These are phyloP conservation scores for Cerastoderma edule DNA, from an alignment of 2,888 invertebrate species.

Conservation along the genomic window DNA sequence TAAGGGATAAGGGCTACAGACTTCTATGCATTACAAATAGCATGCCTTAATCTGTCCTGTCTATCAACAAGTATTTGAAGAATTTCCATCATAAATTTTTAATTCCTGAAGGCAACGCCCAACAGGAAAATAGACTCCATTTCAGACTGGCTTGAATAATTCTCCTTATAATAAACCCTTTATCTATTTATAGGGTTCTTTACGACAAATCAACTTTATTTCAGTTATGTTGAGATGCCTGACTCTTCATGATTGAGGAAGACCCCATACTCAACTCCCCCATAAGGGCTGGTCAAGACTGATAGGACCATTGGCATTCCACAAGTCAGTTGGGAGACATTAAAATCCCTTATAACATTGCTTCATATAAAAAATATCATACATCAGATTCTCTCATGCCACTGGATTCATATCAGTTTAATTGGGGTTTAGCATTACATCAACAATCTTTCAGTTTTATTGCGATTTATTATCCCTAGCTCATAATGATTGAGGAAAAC, in stretches of 20 bases:
- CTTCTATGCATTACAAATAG: neutral
- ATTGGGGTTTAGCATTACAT: too few relatives aligned
- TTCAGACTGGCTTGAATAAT: neutral
- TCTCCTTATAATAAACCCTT: neutral
- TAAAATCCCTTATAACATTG: too few relatives aligned
- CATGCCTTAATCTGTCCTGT: neutral
- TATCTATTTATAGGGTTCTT: neutral
- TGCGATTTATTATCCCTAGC: too few relatives aligned
- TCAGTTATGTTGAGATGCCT: neutral
- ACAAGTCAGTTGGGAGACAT: too few relatives aligned
- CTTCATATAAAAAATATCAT: too few relatives aligned
- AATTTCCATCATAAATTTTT: conserved; percentile 6
- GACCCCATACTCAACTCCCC: too few relatives aligned
- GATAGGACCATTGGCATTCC: too few relatives aligned
- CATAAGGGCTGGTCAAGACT: too few relatives aligned
- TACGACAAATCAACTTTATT: neutral
- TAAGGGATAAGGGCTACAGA: neutral
- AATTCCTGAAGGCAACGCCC: conserved; percentile 6
- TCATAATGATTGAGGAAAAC: too few relatives aligned
- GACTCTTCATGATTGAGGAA: neutral
- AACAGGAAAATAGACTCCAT: conserved; percentile 3
- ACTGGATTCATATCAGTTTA: too few relatives aligned
- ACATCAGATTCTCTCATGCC: too few relatives aligned
- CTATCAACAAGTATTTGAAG: neutral
- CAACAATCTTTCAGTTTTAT: too few relatives aligned